A percentile compares a stretch with the other conserved stretches of the same genome.
Conservation (phyloP, 2,797 vertebrate species). For the Sciurus carolinensis region DNA sequence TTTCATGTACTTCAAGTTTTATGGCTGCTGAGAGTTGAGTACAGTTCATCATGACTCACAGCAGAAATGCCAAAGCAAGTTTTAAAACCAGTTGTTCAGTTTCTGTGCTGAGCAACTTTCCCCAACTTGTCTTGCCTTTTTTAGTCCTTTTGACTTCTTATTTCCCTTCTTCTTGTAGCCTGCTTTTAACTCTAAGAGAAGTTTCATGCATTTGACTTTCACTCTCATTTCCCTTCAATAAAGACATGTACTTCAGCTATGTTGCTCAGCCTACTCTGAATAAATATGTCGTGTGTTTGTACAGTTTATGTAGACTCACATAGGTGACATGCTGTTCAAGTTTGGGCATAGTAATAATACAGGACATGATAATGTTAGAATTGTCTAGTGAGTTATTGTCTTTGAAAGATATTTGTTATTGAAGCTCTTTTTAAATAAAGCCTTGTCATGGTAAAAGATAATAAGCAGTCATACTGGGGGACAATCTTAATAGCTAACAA, state of each 20-base stretch:
- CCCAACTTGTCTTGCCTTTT: neutral
- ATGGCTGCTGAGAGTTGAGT: neutral
- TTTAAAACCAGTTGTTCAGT: neutral
- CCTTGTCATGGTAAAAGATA: neutral
- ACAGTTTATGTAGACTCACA: neutral
- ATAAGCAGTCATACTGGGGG: neutral
- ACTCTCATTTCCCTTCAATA: neutral
- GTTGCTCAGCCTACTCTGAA: neutral
- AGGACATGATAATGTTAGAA: neutral
- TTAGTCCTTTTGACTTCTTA: neutral
- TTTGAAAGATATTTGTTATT: constrained; percentile 43
- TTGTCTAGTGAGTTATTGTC: neutral
- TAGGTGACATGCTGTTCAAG: neutral
- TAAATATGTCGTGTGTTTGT: neutral
- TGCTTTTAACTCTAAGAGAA: neutral
- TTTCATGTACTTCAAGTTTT: neutral
- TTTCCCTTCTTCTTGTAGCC: neutral
- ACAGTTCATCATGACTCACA: neutral
- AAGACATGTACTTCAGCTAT: neutral
- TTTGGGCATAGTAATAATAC: neutral
- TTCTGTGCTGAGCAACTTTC: neutral
- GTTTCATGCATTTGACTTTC: neutral
- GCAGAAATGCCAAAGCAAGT: neutral
- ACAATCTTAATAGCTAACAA: neutral
- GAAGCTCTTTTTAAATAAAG: neutral